These are phyloP conservation scores for Ceratosolen fusciceps DNA, from an alignment of 1,140 invertebrate genomes.

Conservation along the genomic window DNA sequence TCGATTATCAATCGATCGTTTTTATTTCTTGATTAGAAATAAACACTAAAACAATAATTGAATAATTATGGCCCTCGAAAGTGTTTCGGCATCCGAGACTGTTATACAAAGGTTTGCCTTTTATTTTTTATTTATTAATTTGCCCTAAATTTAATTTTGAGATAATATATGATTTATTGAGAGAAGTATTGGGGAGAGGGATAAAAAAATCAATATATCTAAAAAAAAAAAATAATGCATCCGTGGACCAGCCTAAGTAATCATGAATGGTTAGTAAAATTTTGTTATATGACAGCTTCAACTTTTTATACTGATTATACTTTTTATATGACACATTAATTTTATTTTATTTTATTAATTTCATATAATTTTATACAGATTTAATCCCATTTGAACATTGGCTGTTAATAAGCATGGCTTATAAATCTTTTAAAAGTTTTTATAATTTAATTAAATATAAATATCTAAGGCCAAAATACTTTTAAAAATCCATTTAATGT, in stretches of 20 bases:
- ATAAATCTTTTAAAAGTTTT: too few species aligned
- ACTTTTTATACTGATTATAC: not conserved
- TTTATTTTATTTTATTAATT: not conserved
- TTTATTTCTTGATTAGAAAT: conserved; percentile 22
- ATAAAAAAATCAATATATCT: conserved; percentile 27
- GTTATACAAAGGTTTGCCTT: conserved; percentile 71
- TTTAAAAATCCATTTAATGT: too few species aligned
- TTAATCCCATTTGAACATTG: too few species aligned
- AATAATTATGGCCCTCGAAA: conserved; percentile 69
- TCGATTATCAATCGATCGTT: conserved; percentile 43
- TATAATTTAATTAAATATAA: too few species aligned
- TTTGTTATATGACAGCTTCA: not conserved
- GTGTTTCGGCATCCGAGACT: conserved; percentile 70
- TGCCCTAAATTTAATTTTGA: too few species aligned
- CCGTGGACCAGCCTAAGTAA: not conserved
- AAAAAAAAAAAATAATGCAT: not conserved
- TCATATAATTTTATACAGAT: not conserved
- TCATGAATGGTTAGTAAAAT: not conserved
- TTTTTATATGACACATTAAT: conserved; percentile 11
- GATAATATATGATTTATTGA: conserved; percentile 43
- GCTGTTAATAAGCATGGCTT: too few species aligned
- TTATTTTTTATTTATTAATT: conserved; percentile 50
- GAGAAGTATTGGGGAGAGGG: conserved; percentile 49
- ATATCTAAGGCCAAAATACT: too few species aligned
- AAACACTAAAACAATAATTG: conserved; percentile 44